phyloP scores from a whole-genome alignment of 2,113 vertebrate genomes.

The Copsychus sechellarum region DNA sequence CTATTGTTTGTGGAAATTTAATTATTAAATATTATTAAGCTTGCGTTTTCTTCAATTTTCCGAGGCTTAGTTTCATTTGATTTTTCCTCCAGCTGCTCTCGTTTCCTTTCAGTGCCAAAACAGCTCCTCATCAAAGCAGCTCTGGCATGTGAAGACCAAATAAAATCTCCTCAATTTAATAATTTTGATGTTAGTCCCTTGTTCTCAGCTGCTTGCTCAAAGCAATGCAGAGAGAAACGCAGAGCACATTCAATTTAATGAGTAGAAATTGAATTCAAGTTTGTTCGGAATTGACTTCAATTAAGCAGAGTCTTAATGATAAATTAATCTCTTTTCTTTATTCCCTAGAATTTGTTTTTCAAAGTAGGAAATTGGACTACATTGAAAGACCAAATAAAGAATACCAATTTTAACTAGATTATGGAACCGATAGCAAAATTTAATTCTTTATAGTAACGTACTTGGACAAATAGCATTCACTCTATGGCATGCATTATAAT shows the following conservation, averaged over 20 bases:
- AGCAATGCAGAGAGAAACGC: constrained; percentile 86
- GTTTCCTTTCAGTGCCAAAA: constrained; percentile 88
- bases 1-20: constrained; percentile 97
- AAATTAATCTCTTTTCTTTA: constrained; percentile 99
- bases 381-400: constrained; percentile 91
- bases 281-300: constrained; percentile 99
- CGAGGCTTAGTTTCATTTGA: constrained; percentile 92
- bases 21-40: constrained; percentile 99
- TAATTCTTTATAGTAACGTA: constrained; percentile 90
- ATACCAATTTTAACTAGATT: constrained; percentile 94
- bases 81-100: constrained; percentile 94
- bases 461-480: constrained; percentile 85
- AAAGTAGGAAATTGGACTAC: constrained; percentile 93
- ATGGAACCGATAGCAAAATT: constrained; percentile 88
- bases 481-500: constrained; percentile 87
- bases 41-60: constrained; percentile 93
- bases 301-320: constrained; percentile 98
- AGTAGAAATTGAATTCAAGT: constrained; percentile 98
- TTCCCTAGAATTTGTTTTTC: constrained; percentile 94
- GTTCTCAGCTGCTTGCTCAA: constrained; percentile 91
- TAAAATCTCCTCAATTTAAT: constrained; percentile 96
- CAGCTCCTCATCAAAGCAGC: constrained; percentile 88
- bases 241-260: constrained; percentile 91
- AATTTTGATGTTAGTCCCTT: constrained; percentile 95
- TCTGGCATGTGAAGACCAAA: constrained; percentile 90